Evolutionary conservation across 2,797 vertebrate genomes (phyloP).

Genomic region (Pangasius sanitwongsei): DNA sequence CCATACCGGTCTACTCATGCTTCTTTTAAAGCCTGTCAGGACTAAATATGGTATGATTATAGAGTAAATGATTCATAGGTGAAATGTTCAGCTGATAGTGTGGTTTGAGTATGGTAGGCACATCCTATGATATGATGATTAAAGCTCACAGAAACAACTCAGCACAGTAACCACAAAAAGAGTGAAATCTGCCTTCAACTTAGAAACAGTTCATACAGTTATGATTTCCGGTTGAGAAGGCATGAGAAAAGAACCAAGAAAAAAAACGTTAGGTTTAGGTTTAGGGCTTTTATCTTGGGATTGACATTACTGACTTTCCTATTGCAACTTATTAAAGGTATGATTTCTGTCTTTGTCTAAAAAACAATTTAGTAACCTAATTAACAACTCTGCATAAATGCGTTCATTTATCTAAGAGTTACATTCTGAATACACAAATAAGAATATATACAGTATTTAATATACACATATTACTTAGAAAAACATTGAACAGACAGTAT

Average conservation of each 20-base stretch:
- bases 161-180: slow-evolving; percentile 10
- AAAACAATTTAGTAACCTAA: neutral
- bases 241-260: neutral
- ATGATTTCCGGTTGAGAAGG: neutral
- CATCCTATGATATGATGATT: slow-evolving; percentile 29
- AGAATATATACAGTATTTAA: neutral
- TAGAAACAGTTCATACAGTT: neutral
- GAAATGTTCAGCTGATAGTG: slow-evolving; percentile 40
- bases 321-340: neutral
- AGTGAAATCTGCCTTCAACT: neutral
- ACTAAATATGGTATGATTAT: slow-evolving; percentile 50
- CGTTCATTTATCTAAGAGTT: neutral
- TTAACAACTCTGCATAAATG: neutral
- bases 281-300: neutral
- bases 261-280: neutral
- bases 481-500: neutral
- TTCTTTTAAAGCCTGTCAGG: slow-evolving; percentile 19
- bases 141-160: neutral
- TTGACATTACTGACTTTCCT: neutral
- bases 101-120: slow-evolving; percentile 43
- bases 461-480: neutral
- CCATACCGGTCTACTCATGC: slow-evolving; percentile 1
- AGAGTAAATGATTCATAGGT: slow-evolving; percentile 33
- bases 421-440: neutral
- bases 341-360: neutral